These are phyloP conservation scores for Dolichallabes microphthalmus DNA, from an alignment of 2,113 vertebrate genomes.

Conservation along the genomic window DNA sequence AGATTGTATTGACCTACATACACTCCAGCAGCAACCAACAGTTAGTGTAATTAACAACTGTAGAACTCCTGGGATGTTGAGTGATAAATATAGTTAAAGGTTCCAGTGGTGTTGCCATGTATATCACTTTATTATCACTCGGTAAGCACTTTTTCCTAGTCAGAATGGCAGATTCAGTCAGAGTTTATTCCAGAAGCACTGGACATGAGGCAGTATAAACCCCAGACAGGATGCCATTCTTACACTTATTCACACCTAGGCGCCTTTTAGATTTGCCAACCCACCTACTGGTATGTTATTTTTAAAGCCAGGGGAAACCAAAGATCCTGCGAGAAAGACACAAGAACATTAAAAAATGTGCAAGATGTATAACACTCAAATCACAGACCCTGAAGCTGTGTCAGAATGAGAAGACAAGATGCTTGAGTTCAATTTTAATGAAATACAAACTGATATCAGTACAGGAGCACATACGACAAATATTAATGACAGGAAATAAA, in stretches of 20 bases:
- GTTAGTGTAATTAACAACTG: too few relatives aligned
- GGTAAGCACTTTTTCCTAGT: neutral
- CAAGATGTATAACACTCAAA: neutral
- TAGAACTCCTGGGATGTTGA: too few relatives aligned
- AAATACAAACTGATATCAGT: constrained; percentile 51
- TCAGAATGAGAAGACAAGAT: constrained; percentile 50
- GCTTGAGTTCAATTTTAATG: constrained; percentile 67
- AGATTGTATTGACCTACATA: too few relatives aligned
- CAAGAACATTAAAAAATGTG: neutral
- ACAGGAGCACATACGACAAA: constrained; percentile 58
- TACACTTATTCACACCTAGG: neutral
- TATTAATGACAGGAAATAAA: constrained; percentile 69
- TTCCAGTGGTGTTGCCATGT: too few relatives aligned
- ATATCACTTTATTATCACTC: too few relatives aligned
- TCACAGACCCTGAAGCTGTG: neutral
- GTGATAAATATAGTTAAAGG: too few relatives aligned
- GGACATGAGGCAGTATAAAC: neutral
- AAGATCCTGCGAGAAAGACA: neutral
- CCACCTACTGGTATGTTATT: neutral
- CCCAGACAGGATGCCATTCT: neutral
- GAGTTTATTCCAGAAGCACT: neutral
- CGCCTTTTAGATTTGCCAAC: neutral
- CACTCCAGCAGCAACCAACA: too few relatives aligned
- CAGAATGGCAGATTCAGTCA: neutral
- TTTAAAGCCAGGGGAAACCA: neutral